phyloP scores from a whole-genome alignment of 2,797 vertebrate genomes.

The Micrastur ruficollis region DNA sequence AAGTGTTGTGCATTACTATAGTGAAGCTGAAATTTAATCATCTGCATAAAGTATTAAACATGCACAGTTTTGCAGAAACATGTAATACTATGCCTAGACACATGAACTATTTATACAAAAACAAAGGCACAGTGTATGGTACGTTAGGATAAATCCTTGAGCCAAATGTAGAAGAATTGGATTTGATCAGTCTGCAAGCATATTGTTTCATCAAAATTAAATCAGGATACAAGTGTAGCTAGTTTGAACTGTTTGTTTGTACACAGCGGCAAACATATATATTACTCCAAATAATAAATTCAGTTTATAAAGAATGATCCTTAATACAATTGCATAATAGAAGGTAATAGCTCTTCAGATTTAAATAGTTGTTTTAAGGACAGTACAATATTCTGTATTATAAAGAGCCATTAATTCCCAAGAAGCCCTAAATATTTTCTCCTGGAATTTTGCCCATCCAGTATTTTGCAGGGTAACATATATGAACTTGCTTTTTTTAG shows the following conservation, averaged over 20 bases:
- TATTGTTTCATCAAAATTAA: background rate
- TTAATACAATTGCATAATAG: background rate
- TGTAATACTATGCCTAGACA: background rate
- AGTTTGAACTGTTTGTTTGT: background rate
- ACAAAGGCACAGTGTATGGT: background rate
- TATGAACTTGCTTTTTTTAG: background rate
- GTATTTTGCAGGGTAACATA: background rate
- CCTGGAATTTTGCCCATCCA: background rate
- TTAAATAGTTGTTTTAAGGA: background rate
- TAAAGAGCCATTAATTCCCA: background rate
- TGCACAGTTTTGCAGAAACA: background rate
- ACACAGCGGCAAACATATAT: background rate
- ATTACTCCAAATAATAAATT: background rate
- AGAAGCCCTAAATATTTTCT: background rate
- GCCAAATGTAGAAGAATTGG: background rate
- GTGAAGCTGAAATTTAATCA: background rate
- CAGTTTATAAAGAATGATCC: background rate
- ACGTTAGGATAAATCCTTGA: background rate
- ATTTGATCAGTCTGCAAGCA: background rate
- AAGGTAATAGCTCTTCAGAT: background rate
- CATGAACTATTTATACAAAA: constrained; percentile 2
- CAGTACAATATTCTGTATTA: background rate
- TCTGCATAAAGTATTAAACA: constrained; percentile 13
- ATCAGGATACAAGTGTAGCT: background rate
- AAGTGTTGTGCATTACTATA: background rate